Percentiles rank a stretch among this genome's conserved stretches.
Evolutionary conservation across 2,113 vertebrate species (phyloP).

Genomic region (Rattus rattus): DNA sequence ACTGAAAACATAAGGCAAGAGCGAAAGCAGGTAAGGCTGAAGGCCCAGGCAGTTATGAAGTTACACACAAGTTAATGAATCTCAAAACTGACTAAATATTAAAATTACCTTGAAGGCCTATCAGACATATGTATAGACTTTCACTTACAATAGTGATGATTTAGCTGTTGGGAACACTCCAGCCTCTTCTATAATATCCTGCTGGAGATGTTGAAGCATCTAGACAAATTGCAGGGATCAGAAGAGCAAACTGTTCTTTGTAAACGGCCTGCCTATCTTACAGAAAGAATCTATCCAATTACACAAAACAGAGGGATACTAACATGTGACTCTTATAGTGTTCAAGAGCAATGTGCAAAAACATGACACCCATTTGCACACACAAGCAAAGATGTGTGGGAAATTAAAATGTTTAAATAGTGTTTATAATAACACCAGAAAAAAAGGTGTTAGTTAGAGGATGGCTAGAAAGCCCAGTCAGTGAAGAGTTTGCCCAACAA

Average conservation of each 20-base stretch:
- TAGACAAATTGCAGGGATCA: too few relatives aligned
- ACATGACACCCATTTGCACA: not conserved
- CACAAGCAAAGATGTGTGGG: not conserved
- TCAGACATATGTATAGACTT: not conserved
- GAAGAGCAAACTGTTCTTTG: too few relatives aligned
- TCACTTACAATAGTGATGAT: not conserved
- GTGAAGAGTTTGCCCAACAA: not conserved
- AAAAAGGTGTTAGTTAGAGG: not conserved
- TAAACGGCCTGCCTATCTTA: too few relatives aligned
- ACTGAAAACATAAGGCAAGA: not conserved
- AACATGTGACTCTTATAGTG: too few relatives aligned
- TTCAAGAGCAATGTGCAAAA: not conserved
- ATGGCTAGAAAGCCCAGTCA: not conserved
- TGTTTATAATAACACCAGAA: not conserved
- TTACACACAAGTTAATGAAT: not conserved
- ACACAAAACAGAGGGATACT: too few relatives aligned
- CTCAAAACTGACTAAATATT: not conserved
- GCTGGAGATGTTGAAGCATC: not conserved
- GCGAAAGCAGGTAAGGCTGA: not conserved
- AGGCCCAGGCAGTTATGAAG: not conserved
- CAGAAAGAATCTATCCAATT: too few relatives aligned
- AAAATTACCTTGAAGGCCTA: not conserved
- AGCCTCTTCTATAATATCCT: not conserved
- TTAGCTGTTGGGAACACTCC: not conserved
- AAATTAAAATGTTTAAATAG: not conserved